Base-by-base conservation (phyloP, 2,888 invertebrate species). In the Siphlonurus alternatus region DNA sequence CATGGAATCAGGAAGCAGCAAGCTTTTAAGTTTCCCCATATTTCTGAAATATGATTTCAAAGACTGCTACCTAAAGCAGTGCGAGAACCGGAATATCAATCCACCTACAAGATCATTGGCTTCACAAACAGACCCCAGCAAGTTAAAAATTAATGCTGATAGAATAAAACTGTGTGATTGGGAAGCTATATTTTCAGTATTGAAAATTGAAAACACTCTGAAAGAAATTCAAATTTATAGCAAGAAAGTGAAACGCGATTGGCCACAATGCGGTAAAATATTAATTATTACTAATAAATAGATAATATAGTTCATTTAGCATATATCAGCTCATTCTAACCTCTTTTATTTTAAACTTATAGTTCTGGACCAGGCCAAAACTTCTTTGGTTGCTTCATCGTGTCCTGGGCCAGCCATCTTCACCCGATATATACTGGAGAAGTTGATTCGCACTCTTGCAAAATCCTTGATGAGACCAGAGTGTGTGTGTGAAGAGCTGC, bases 351-450 rank as follows among this genome's bases (percentile, higher is more conserved):
- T 38, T 15, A 10, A 10, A 5, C 38, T 38, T 38, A 38, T 38
- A 38, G 38, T 38, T 38, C 5, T 38, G 38, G 15, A 38, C 5
- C 7, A 38, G 38, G 38, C 38, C 5, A 15, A 38, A 5, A 38
- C 38, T 38, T 38, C 38, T 38, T 38, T 38, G 15, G 38, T 38
- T 38, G 38, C 38, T 10, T 20, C 19, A n/a, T 5, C 56, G 56
- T n/a, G n/a, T 22, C 83, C 83, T 67, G 78, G 81, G 2, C 82
- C 86, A 1, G 82, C 83, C 0, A 78, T 88, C 15, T 80, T 84
- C 64, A 88, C 89, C 0, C 84, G 85, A 66, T 89, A 83, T 70
- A 80, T 89, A 71, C 75, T 89, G 62, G 81, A 80, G 66, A 82
- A 83, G 69, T 73, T 89, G 59, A 76, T 85, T 2, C 84, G 85